A percentile compares a stretch with the other conserved stretches of the same genome.
These are phyloP conservation scores for Plecturocebus donacophilus DNA, from an alignment of 2,113 vertebrate species.

Conservation along the genomic window DNA sequence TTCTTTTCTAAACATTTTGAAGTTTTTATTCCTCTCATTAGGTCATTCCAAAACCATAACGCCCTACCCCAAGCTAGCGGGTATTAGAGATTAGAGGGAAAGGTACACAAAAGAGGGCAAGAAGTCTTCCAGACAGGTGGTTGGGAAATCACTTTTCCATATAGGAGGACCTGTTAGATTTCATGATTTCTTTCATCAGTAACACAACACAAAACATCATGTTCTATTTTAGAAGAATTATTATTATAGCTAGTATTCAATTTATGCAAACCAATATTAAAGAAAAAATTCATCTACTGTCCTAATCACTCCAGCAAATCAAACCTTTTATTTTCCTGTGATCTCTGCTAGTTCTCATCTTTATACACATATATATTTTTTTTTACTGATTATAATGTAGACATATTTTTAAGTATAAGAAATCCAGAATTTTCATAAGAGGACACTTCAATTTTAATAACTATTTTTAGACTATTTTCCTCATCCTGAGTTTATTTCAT, in stretches of 20 bases:
- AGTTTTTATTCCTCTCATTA: not conserved
- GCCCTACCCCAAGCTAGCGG: not conserved
- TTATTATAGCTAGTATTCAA: not conserved
- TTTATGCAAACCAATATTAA: not conserved
- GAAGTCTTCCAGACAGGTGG: not conserved
- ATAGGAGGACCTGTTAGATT: not conserved
- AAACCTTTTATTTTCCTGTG: not conserved
- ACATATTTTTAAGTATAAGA: not conserved
- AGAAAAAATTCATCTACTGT: not conserved
- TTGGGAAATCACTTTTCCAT: not conserved
- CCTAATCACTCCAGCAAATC: not conserved
- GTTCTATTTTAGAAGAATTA: not conserved
- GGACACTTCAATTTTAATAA: constrained; percentile 2
- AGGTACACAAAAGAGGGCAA: not conserved
- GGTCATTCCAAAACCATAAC: constrained; percentile 21
- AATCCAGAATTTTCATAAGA: not conserved
- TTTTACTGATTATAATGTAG: not conserved
- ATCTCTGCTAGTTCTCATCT: not conserved
- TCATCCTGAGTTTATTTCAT: constrained; percentile 9
- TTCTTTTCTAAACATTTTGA: constrained; percentile 58
- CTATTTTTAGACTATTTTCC: not conserved
- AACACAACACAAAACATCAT: not conserved
- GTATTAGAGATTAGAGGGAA: constrained; percentile 15
- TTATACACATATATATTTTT: not conserved
- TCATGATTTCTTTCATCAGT: not conserved